Evolutionary conservation across 2,113 vertebrate species (phyloP).

Genomic region (Forbesichthys papilliferus): DNA sequence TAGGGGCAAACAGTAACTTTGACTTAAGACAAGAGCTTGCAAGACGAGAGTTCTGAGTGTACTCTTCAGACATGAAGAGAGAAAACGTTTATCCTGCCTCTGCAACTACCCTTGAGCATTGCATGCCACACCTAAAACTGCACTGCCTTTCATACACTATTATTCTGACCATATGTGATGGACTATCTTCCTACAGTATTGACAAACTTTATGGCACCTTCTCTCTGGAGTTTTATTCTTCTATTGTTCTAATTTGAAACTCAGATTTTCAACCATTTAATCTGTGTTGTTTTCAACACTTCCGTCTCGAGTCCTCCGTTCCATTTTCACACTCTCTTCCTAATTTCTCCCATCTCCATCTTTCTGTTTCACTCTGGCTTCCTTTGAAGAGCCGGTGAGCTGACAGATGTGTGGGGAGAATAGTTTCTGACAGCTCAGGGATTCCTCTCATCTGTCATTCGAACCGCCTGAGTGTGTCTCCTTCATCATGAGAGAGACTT

Average conservation of each 20-base stretch:
- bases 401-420: constrained; percentile 62
- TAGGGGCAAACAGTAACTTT: constrained; percentile 9
- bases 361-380: constrained; percentile 18
- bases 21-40: constrained; percentile 3
- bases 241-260: not conserved
- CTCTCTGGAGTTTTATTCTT: not conserved
- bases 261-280: constrained; percentile 1
- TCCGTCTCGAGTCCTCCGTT: not conserved
- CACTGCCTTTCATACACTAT: too few species aligned
- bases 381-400: constrained; percentile 45
- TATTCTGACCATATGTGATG: too few species aligned
- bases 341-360: constrained; percentile 21
- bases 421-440: constrained; percentile 55
- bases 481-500: not conserved
- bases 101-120: too few species aligned
- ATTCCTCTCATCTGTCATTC: constrained; percentile 58
- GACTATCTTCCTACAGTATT: too few species aligned
- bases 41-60: not conserved
- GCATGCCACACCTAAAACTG: too few species aligned
- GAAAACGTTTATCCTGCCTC: too few species aligned
- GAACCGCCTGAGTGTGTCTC: constrained; percentile 19
- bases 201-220: too few species aligned
- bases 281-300: not conserved
- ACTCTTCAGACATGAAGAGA: too few species aligned
- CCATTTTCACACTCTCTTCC: constrained; percentile 32